Conservation (phyloP, 2,113 vertebrate species). For the Archocentrus centrarchus region DNA sequence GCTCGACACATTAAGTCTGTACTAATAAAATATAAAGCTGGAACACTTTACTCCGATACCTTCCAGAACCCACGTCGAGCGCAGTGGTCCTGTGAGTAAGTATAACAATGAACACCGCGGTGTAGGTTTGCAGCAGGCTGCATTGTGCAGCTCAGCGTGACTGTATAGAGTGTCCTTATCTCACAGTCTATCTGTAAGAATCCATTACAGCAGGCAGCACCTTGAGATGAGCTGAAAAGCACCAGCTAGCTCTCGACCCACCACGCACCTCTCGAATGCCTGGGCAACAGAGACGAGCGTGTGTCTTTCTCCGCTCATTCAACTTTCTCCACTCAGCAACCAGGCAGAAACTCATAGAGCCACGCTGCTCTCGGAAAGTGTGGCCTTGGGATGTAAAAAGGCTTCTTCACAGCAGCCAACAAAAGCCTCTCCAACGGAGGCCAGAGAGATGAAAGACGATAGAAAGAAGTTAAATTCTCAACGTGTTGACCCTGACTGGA, state of each 20-base stretch:
- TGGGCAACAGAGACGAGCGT: conserved; percentile 30
- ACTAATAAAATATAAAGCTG: conserved; percentile 14
- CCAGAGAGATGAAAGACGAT: conserved; percentile 35
- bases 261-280: conserved; percentile 39
- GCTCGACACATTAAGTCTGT: neutral
- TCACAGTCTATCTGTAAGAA: conserved; percentile 69
- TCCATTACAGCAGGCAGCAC: conserved; percentile 76
- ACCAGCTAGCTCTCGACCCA: conserved; percentile 50
- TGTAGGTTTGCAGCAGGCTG: conserved; percentile 69
- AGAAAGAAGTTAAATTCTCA: conserved; percentile 48
- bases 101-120: conserved; percentile 56
- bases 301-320: conserved; percentile 68
- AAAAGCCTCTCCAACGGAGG: conserved; percentile 51
- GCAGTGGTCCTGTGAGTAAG: conserved; percentile 66
- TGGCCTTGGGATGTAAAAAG: conserved; percentile 70
- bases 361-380: conserved; percentile 30
- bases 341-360: conserved; percentile 31
- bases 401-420: conserved; percentile 52
- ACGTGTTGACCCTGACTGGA: conserved; percentile 32
- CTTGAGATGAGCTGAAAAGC: conserved; percentile 62
- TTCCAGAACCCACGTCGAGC: conserved; percentile 41
- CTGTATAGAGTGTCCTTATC: conserved; percentile 78
- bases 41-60: neutral
- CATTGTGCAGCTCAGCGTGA: conserved; percentile 45
- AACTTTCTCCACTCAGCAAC: conserved; percentile 17